Conservation (phyloP, 2,888 invertebrate species). For the Macropis europaea region DNA sequence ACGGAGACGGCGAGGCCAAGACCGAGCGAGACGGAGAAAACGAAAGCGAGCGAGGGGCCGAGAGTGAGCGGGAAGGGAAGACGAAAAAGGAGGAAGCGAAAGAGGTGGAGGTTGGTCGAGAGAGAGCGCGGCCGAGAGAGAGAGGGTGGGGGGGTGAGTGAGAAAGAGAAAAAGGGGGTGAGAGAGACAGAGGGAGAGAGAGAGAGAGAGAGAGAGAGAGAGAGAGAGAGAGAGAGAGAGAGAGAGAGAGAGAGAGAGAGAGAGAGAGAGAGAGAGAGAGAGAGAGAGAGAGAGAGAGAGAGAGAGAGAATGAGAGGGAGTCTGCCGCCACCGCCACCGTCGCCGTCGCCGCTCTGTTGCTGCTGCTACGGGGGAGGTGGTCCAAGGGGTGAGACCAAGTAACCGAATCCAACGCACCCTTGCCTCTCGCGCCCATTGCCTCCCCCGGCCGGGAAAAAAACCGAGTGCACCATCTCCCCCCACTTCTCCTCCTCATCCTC, state of each 20-base stretch:
- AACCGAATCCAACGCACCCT: conserved; percentile 78
- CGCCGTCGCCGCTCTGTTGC: conserved; percentile 20
- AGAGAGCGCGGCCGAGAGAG: not conserved
- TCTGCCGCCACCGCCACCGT: conserved; percentile 26
- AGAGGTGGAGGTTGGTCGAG: conserved; percentile 4
- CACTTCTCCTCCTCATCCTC: conserved; percentile 49
- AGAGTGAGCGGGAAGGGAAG: conserved; percentile 47
- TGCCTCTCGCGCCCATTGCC: conserved; percentile 68
- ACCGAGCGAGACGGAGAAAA: conserved; percentile 36
- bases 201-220: conserved; percentile 24
- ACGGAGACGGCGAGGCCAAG: conserved; percentile 56
- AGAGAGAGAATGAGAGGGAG: conserved; percentile 33
- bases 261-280: conserved; percentile 25
- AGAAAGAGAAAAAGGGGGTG: conserved; percentile 32
- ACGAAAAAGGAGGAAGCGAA: conserved; percentile 35
- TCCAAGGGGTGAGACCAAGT: conserved; percentile 75
- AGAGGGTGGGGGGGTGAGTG: conserved; percentile 24
- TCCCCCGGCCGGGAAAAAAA: conserved; percentile 67
- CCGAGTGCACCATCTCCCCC: conserved; percentile 67
- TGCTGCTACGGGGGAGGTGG: conserved; percentile 60
- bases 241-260: conserved; percentile 20
- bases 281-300: not conserved
- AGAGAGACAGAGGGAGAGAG: conserved; percentile 30
- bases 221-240: conserved; percentile 30
- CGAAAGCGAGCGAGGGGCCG: conserved; percentile 30